These are phyloP conservation scores for Aethes cnicana DNA, from an alignment of 2,888 invertebrate species.

Conservation along the genomic window DNA sequence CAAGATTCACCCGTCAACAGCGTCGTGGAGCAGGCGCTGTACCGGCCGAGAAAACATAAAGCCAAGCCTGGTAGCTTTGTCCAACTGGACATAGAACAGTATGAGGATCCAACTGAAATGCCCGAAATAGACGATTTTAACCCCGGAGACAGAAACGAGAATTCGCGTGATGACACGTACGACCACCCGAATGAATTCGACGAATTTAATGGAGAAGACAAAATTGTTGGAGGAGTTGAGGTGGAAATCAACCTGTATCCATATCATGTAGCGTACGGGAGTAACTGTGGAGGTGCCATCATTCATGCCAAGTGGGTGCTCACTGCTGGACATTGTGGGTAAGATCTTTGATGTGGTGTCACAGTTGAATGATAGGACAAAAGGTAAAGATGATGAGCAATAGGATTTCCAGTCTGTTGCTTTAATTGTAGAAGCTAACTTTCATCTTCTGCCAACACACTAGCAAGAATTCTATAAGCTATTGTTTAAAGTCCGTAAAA, in stretches of 20 bases:
- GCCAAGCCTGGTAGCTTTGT: conserved; percentile 31
- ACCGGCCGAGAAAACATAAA: conserved; percentile 27
- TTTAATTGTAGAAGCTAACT: neutral
- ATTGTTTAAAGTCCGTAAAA: no score
- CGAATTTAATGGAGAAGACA: conserved; percentile 47
- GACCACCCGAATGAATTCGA: conserved; percentile 14
- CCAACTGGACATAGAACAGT: conserved; percentile 57
- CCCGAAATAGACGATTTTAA: conserved; percentile 61
- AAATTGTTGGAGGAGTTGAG: conserved; percentile 69
- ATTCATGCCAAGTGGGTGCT: conserved; percentile 65
- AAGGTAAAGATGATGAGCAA: no score
- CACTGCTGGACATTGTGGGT: conserved; percentile 78
- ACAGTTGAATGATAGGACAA: no score
- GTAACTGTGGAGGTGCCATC: conserved; percentile 72
- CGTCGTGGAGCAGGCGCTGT: neutral
- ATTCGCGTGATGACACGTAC: conserved; percentile 1
- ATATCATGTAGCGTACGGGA: conserved; percentile 70
- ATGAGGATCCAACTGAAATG: conserved; percentile 56
- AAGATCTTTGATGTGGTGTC: conserved; percentile 41
- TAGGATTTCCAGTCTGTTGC: neutral
- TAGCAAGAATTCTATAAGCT: no score
- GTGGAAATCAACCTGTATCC: conserved; percentile 72
- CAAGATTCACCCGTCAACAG: conserved; percentile 33
- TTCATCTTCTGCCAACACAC: neutral
- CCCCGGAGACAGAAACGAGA: conserved; percentile 41